phyloP scores from a whole-genome alignment of 2,113 vertebrate genomes.

The Narcine bancroftii region DNA sequence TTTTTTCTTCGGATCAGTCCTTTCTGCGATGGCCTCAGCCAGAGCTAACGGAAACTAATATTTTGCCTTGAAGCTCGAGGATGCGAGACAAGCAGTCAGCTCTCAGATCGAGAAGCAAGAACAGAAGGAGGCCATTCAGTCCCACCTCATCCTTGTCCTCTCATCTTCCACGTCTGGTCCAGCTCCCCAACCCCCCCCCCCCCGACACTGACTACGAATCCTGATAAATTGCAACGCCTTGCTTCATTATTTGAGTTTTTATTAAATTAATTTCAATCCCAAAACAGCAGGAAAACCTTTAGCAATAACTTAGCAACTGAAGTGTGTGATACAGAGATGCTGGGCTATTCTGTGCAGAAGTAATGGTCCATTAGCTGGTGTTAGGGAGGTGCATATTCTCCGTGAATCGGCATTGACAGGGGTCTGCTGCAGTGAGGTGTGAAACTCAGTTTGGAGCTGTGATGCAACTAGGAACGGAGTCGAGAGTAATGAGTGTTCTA shows the following conservation, averaged over 20 bases:
- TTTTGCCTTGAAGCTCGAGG: neutral
- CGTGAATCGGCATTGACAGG: neutral
- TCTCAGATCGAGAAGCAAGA: too few relatives aligned
- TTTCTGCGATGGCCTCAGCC: neutral
- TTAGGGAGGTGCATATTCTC: neutral
- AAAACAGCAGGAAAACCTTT: neutral
- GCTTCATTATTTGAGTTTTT: too few relatives aligned
- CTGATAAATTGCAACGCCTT: too few relatives aligned
- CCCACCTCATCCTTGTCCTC: too few relatives aligned
- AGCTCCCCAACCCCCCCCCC: too few relatives aligned
- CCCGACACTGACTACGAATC: too few relatives aligned
- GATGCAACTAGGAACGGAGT: neutral
- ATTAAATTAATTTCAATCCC: too few relatives aligned
- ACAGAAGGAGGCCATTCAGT: too few relatives aligned
- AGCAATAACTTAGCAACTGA: neutral
- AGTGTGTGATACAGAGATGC: neutral
- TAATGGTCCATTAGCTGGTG: neutral
- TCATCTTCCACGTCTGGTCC: too few relatives aligned
- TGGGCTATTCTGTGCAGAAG: neutral
- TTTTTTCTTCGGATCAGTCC: too few relatives aligned
- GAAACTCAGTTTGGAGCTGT: neutral
- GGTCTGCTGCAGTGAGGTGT: neutral
- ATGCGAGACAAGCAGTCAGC: neutral
- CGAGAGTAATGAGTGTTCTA: too few relatives aligned
- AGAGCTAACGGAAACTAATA: neutral